A percentile compares a stretch with the other conserved stretches of the same genome.
phyloP scores from a whole-genome alignment of 2,888 invertebrate genomes.

The Dicycla oo region DNA sequence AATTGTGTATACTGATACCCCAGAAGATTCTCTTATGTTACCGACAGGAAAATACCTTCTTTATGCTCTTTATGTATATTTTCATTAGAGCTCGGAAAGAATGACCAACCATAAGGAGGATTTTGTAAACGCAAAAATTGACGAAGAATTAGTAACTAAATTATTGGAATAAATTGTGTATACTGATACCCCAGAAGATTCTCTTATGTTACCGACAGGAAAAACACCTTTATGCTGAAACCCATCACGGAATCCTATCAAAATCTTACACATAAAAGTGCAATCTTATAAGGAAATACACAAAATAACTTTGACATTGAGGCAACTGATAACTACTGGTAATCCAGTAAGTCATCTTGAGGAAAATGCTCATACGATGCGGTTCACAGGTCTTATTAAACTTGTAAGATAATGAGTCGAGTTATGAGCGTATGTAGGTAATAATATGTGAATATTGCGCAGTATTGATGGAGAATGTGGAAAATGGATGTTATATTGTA shows the following conservation, averaged over 20 bases:
- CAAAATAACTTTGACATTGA: constrained; percentile 49
- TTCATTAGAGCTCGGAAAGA: background rate
- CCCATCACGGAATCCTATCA: background rate
- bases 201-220: background rate
- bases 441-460: background rate
- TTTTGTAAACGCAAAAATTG: background rate
- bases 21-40: too few relatives aligned
- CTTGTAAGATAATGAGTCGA: background rate
- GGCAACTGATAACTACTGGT: constrained; percentile 2
- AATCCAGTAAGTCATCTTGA: constrained; percentile 45
- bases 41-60: too few relatives aligned
- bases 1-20: too few relatives aligned
- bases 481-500: constrained; percentile 10
- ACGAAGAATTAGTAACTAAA: background rate
- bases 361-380: constrained; percentile 28
- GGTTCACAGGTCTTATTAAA: background rate
- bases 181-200: background rate
- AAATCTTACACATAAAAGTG: background rate
- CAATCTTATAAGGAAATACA: background rate
- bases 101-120: background rate
- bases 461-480: constrained; percentile 8
- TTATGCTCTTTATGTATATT: too few relatives aligned
- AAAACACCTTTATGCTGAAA: background rate
- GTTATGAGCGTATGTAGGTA: background rate
- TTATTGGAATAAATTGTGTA: background rate